Conservation (phyloP, 2,113 vertebrate genomes). For the Tachysurus fulvidraco region DNA sequence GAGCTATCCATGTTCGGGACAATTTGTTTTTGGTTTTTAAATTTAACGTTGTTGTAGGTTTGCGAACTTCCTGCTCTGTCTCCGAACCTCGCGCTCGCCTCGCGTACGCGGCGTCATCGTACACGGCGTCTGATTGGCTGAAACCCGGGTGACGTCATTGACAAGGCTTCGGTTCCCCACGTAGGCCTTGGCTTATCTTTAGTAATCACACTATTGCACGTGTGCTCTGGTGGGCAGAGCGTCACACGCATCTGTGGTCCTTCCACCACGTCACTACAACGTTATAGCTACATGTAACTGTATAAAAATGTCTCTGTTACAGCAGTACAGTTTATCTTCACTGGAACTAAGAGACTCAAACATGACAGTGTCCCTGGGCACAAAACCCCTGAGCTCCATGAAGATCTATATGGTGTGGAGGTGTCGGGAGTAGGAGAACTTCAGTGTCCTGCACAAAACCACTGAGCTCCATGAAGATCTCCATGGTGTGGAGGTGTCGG, state of each 20-base stretch:
- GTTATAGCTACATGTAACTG: no score
- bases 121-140: slow-evolving; percentile 30
- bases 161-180: neutral
- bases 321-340: no score
- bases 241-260: no score
- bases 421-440: neutral
- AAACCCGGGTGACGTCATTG: neutral
- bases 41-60: slow-evolving; percentile 19
- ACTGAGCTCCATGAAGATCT: neutral
- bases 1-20: slow-evolving; percentile 6
- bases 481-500: neutral
- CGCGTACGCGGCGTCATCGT: neutral
- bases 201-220: no score
- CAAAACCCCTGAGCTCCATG: no score
- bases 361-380: no score
- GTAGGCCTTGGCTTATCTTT: neutral
- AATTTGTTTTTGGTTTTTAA: neutral
- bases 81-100: slow-evolving; percentile 39
- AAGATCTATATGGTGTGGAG: neutral
- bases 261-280: no score
- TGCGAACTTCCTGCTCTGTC: slow-evolving; percentile 29
- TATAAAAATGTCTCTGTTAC: no score
- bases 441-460: neutral
- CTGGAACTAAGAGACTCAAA: no score
- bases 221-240: no score